phyloP scores from a whole-genome alignment of 2,113 vertebrate species.

The Vidua chalybeata region DNA sequence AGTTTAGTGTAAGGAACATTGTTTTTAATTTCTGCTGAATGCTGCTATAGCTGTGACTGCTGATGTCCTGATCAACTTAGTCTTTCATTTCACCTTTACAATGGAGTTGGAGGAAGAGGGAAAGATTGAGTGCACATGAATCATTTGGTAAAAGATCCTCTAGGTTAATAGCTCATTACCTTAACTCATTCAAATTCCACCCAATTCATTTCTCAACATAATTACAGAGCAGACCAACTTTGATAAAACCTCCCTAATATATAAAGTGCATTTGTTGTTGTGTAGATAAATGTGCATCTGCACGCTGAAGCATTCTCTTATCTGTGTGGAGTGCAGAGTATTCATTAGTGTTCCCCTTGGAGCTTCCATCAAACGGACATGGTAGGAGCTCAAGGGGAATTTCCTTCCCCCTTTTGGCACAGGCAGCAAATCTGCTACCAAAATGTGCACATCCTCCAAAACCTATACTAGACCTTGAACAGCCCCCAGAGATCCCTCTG shows the following conservation, averaged over 20 bases:
- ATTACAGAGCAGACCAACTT: background rate
- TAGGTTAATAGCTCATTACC: slow-evolving; percentile 13
- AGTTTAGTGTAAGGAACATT: background rate
- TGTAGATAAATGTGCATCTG: background rate
- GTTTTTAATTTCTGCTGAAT: background rate
- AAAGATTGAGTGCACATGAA: background rate
- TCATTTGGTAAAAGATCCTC: background rate
- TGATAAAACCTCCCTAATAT: background rate
- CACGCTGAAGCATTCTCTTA: background rate
- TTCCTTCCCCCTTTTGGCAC: background rate
- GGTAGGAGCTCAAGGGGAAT: background rate
- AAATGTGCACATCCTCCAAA: background rate
- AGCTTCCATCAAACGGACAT: background rate
- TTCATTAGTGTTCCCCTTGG: background rate
- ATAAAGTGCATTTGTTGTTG: background rate
- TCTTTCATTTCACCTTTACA: background rate
- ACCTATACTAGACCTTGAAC: background rate
- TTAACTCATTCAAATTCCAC: background rate
- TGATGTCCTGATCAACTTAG: background rate
- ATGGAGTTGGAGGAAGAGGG: background rate
- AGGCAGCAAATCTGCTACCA: background rate
- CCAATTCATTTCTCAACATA: background rate
- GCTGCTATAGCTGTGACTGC: background rate
- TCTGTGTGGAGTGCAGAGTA: background rate
- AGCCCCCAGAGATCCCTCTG: background rate